Evolutionary conservation across 2,797 vertebrate genomes (phyloP), one percentile per base, ranked within the genome.

Genomic region (Orientallactaga sibirica): DNA sequence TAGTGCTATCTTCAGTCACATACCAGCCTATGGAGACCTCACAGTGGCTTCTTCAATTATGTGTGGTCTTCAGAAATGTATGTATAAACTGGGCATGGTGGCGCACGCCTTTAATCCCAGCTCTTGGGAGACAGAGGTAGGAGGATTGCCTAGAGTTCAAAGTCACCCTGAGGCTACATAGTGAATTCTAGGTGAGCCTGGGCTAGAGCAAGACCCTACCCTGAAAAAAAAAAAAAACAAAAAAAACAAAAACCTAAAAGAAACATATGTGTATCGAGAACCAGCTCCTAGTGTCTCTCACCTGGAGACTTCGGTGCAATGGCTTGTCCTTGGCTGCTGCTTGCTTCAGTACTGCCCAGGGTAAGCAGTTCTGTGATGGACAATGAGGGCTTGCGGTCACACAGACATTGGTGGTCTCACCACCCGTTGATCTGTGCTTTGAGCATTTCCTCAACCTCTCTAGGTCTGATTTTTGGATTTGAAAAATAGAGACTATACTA

Each of bases 1-100:
- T 33, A 19, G 68, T 20, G 86, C 19, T 70, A 25, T 86, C 67
- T 55, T 37, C 74, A 84, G 74, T 80, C 89, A 96, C 27, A 88
- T 77, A 14, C 85, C 12, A 48, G 66, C 86, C 82, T 71, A 9
- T 61, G 41, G 80, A 90, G 79, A 84, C 73, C 25, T 92, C 73
- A 19, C 16, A 73, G 84, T 68, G 80, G 75, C 73, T 77, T 68
- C 76, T 58, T 37, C 14, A 84, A 67, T 75, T 9, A 4, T 84
- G 75, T 61, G 12, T 70, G 43, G 48, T 84, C 78, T 79, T 75
- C 41, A 43, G 73, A 61, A 77, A 61, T 37, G 43, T 48, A 48
- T 48, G 43, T 48, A 48, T 48, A 48, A 48, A 8, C 43, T 8
- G 5, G 43, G 43, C 43, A 48, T 48, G 43, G 43, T 48, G 43